Base-by-base conservation (phyloP, 2,888 invertebrate genomes). In the Pomacea canaliculata region DNA sequence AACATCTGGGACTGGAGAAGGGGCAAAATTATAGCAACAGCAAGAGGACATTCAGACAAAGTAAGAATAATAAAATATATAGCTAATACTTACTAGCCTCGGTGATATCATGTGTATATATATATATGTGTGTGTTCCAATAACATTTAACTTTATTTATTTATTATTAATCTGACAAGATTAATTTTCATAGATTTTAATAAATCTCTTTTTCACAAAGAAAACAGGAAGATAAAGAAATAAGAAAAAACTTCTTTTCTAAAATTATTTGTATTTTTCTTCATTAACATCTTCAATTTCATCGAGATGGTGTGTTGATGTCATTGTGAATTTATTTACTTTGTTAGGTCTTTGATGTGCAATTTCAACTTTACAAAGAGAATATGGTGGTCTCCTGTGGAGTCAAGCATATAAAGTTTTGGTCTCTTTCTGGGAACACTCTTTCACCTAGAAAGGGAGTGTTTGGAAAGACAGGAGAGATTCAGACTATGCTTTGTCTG, bases 321-420 rank as follows among this genome's bases (percentile, higher is more conserved):
- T 56, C 51, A 56, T 10, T 56, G 16, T 10, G 10, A 13, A 56
- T 56, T 56, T 56, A 13, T 16, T 56, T 7, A 27, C 9, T 51
- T 71, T 76, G 81, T 27, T 80, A 91, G 90, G 88, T 91, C 13
- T 91, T 91, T 85, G 91, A 91, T 82, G 84, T 89, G 16, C 89
- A 89, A 82, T 91, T 91, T 73, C 84, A 88, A 70, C 86, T 88
- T 9, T 85, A 82, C 76, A 82, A 85, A 78, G 84, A 84, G 8
- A 88, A 89, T 78, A 80, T 79, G 7, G 78, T 91, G 9, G 90
- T 89, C 12, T 90, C 89, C 66, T 91, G 91, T 84, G 91, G 91
- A 23, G 88, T 91, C 10, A 91, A 91, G 78, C 91, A 91, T 82
- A 90, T 91, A 79, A 90, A 90, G 81, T 91, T 91, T 80, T 91